A percentile compares a stretch with the other conserved stretches of the same genome.
Evolutionary conservation across 2,113 vertebrate species (phyloP).

Genomic region (Pantherophis guttatus): DNA sequence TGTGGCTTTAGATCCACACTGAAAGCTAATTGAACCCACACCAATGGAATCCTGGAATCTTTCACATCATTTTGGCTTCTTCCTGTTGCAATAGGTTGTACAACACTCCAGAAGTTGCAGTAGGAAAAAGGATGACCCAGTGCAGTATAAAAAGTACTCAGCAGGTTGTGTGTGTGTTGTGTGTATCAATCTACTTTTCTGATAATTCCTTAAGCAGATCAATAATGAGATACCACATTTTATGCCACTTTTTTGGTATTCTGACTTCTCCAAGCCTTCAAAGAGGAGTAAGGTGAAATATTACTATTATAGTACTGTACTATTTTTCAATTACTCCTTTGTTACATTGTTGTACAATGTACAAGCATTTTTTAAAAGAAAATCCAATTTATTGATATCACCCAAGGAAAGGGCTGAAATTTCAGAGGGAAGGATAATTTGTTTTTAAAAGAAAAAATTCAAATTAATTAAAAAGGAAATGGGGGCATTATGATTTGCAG

Average conservation of each 20-base stretch:
- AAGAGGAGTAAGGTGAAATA: not conserved
- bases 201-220: not conserved
- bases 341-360: too few species aligned
- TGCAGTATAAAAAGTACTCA: not conserved
- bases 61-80: not conserved
- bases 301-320: not conserved
- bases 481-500: not conserved
- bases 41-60: not conserved
- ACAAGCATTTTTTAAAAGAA: not conserved
- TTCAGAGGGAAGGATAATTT: not conserved
- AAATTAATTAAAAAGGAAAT: not conserved
- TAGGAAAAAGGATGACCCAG: not conserved
- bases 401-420: not conserved
- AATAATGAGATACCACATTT: not conserved
- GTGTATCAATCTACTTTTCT: not conserved
- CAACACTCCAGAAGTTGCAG: not conserved
- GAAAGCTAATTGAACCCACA: not conserved
- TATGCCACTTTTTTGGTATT: not conserved
- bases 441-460: not conserved
- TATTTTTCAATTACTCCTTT: not conserved
- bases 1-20: not conserved
- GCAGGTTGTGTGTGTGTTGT: not conserved
- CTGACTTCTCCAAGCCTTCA: not conserved
- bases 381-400: not conserved
- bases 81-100: not conserved